Base-by-base conservation (phyloP, 2,113 vertebrate genomes). In the Cromileptes altivelis region DNA sequence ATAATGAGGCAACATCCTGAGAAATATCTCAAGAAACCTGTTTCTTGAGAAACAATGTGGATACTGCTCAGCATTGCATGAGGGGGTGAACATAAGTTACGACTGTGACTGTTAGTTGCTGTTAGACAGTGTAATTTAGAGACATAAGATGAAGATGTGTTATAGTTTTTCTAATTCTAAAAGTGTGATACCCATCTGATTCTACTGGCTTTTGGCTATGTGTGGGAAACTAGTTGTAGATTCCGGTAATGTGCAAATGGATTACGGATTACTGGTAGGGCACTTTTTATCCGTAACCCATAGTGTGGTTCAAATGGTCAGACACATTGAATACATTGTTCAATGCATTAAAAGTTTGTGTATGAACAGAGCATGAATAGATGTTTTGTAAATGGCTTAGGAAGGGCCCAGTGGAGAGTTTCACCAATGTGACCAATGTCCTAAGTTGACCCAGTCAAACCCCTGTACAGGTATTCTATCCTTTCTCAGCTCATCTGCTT, bases 401-500 rank as follows among this genome's bases (percentile, higher is more conserved):
- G 52, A 67, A 61, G 53, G 60, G 67, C 42, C 47, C 25, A 53
- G 17, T 50, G 56, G 45, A 0, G 0, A 61, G 14, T 33, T 15
- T 55, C 17, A 19, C 23, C 33, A 60, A 23, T 72, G 56, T 80
- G 75, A 82, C 83, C 72, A 69, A 55, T 21, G 37, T 70, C 57
- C 70, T 65, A 71, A 73, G 77, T 23, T 75, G 60, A 83, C 62
- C 56, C 45, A 27, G 60, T 72, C 62, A 67, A 78, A 73, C 18
- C 65, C n/a, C 4, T 61, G 40, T 72, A 74, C 72, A 74, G 76
- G 75, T 78, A 80, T 76, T 82, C 60, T 30, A 83, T 78, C 64
- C 52, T 60, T 47, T 78, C 81, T 67, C 23, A 77, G 60, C 81
- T 85, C 70, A 83, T 81, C 86, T 89, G 71, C 85, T 77, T 70